These are phyloP conservation scores for Idaea aversata DNA, from an alignment of 2,888 invertebrate genomes.

Conservation along the genomic window DNA sequence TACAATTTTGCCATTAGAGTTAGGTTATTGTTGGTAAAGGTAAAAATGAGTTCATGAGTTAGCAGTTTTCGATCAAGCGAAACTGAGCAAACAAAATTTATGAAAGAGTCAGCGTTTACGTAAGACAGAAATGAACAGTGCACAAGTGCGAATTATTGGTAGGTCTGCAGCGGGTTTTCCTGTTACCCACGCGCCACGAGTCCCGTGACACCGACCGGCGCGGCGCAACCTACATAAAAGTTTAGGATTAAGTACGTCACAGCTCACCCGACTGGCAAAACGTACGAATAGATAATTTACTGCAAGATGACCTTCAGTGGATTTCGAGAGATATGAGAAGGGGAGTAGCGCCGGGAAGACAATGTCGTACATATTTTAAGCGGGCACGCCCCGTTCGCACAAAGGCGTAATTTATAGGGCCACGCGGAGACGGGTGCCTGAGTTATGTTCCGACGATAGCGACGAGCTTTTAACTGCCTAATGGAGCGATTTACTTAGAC, in stretches of 20 bases:
- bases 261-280: slow-evolving; percentile 45
- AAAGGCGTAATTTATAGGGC: slow-evolving; percentile 78
- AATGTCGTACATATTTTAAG: slow-evolving; percentile 79
- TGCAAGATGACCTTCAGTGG: slow-evolving; percentile 62
- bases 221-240: slow-evolving; percentile 55
- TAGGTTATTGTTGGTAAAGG: background rate
- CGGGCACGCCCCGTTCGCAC: slow-evolving; percentile 76
- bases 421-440: slow-evolving; percentile 76
- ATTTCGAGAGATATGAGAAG: slow-evolving; percentile 68
- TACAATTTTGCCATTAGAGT: slow-evolving; percentile 1
- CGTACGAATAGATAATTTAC: slow-evolving; percentile 64
- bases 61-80: slow-evolving; percentile 6
- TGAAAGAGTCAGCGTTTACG: slow-evolving; percentile 27
- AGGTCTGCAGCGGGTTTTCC: slow-evolving; percentile 34
- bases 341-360: slow-evolving; percentile 69
- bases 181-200: slow-evolving; percentile 25
- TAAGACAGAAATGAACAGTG: slow-evolving; percentile 35
- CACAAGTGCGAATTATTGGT: slow-evolving; percentile 46
- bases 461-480: slow-evolving; percentile 80
- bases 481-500: slow-evolving; percentile 78
- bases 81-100: slow-evolving; percentile 8
- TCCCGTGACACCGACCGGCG: slow-evolving; percentile 28
- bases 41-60: background rate
- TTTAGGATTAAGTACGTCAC: slow-evolving; percentile 45
- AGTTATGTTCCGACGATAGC: slow-evolving; percentile 78